These are phyloP conservation scores for Lycocorax pyrrhopterus DNA, from an alignment of 2,113 vertebrate species.

Conservation along the genomic window DNA sequence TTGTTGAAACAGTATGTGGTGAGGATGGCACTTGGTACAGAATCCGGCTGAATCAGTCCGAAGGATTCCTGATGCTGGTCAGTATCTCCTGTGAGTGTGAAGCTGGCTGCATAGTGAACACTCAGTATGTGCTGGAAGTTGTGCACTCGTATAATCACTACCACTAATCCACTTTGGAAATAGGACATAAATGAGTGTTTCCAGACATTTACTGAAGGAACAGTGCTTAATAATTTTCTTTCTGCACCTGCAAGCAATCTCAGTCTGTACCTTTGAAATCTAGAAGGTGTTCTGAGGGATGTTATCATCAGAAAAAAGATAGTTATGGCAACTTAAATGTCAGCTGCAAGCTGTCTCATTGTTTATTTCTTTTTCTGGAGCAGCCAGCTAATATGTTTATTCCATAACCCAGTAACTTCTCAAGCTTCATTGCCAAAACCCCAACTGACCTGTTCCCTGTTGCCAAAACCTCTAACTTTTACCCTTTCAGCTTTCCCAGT, in stretches of 20 bases:
- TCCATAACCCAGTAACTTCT: background rate
- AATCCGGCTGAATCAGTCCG: background rate
- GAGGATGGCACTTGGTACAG: too few relatives aligned
- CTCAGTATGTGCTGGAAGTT: background rate
- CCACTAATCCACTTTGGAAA: background rate
- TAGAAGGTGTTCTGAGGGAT: background rate
- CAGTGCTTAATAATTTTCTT: background rate
- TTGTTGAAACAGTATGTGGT: background rate
- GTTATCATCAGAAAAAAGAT: background rate
- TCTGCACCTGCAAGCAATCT: background rate
- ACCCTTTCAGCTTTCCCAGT: background rate
- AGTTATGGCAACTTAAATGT: background rate
- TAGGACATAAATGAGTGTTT: background rate
- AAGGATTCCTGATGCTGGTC: background rate
- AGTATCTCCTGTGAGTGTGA: background rate
- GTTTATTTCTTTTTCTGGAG: slow-evolving; percentile 9
- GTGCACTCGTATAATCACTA: background rate
- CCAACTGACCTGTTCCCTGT: background rate
- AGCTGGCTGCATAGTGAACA: background rate
- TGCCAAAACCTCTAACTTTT: background rate
- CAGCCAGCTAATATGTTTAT: background rate
- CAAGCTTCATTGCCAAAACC: slow-evolving; percentile 18
- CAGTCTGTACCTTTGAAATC: background rate
- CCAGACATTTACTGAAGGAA: background rate
- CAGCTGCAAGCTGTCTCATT: background rate